A percentile compares a stretch with the other conserved stretches of the same genome.
Evolutionary conservation across 1,140 invertebrate genomes (phyloP).

Genomic region (Hestina assimilis): DNA sequence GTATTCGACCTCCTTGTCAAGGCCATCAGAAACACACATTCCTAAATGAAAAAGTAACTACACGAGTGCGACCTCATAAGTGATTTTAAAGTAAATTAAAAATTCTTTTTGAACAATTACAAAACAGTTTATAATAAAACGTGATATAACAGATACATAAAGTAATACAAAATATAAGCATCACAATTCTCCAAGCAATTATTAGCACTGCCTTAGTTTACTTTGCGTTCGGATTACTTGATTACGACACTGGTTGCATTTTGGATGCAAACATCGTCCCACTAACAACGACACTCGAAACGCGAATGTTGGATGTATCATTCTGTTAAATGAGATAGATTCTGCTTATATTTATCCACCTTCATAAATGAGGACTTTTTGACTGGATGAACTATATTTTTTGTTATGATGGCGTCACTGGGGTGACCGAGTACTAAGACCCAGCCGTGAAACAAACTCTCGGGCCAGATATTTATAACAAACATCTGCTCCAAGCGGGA

Average conservation of each 20-base stretch:
- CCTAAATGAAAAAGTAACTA: no score
- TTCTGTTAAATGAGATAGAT: not conserved
- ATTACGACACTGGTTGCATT: conserved; percentile 42
- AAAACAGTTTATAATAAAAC: not conserved
- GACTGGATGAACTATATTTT: no score
- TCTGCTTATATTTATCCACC: not conserved
- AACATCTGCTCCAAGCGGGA: no score
- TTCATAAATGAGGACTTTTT: no score
- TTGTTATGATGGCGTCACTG: no score
- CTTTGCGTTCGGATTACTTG: conserved; percentile 43
- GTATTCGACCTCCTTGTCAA: no score
- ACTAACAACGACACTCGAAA: conserved; percentile 18
- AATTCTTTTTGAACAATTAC: not conserved
- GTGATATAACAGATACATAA: conserved; percentile 4
- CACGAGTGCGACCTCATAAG: no score
- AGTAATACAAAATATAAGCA: conserved; percentile 8
- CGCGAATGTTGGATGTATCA: conserved; percentile 19
- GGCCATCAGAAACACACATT: no score
- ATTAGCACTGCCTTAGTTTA: conserved; percentile 27
- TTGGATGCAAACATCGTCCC: conserved; percentile 43
- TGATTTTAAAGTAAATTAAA: no score
- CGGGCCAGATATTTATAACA: no score
- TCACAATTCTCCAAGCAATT: conserved; percentile 16
- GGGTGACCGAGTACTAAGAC: no score
- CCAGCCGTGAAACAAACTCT: no score